Evolutionary conservation across 1,140 invertebrate species (phyloP), one percentile per base, ranked within the genome.

Genomic region (Rhysida immarginata): DNA sequence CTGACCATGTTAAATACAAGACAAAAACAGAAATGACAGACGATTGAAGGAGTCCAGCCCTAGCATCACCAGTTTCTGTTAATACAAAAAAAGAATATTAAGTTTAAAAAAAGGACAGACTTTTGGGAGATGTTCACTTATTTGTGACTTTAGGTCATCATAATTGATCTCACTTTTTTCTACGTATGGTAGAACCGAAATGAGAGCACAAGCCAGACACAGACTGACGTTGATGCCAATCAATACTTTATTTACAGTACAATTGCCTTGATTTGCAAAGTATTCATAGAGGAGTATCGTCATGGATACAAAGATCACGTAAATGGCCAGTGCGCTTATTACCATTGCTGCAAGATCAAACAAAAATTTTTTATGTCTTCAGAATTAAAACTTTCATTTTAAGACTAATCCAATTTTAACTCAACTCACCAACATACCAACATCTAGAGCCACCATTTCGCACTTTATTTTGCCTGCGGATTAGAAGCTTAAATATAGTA

Each of bases 381-480:
- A n/a, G n/a, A n/a, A n/a, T n/a, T n/a, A n/a, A n/a, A n/a, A n/a
- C n/a, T n/a, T n/a, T n/a, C n/a, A n/a, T n/a, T n/a, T n/a, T n/a
- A n/a, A n/a, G n/a, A n/a, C n/a, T n/a, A n/a, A n/a, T n/a, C n/a
- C n/a, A n/a, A n/a, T n/a, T n/a, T n/a, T n/a, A n/a, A n/a, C n/a
- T n/a, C n/a, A n/a, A 66, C 65, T 63, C 61, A 75, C 74, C 69
- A 61, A 67, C 65, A 61, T 73, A 77, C 63, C 77, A 79, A 52
- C 66, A 67, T 54, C 73, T 69, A 26, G 68, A 71, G 41, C 75
- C 72, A 20, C 69, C 74, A 59, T 63, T 54, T 26, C 72, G 68
- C 56, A 79, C 76, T 58, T 73, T 74, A 41, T 67, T 68, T 27
- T 65, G 51, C 54, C 65, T 59, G 45, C 25, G n/a, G n/a, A n/a